Conservation (phyloP, 35 echinoderm and acorn worm species). For the Eucidaris tribuloides region DNA sequence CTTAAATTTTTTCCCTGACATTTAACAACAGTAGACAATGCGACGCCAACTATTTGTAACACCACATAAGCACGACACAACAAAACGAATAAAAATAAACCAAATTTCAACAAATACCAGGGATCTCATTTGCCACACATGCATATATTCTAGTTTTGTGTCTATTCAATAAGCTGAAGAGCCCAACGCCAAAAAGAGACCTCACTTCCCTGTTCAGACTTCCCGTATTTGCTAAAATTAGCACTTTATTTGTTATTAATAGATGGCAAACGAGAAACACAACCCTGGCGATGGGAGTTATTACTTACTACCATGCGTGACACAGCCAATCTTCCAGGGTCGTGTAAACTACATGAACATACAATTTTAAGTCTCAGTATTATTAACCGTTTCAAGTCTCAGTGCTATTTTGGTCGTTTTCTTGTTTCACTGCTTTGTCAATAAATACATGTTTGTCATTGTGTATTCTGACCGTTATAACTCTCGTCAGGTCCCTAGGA, state of each 20-base stretch:
- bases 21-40: no score
- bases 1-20: no score
- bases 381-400: no score
- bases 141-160: background rate
- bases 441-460: no score
- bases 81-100: background rate
- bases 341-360: no score
- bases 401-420: no score
- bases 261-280: background rate
- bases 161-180: background rate
- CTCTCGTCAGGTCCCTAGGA: no score
- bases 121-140: background rate
- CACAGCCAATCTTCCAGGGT: no score
- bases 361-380: no score
- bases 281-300: background rate
- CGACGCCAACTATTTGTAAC: background rate
- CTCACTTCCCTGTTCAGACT: constrained; percentile 18
- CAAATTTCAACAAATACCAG: background rate
- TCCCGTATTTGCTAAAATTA: constrained; percentile 21
- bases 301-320: background rate
- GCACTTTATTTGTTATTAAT: constrained; percentile 16
- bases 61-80: background rate
- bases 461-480: no score
- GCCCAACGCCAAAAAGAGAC: background rate
- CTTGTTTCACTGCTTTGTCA: no score